Conservation (phyloP, 2,113 vertebrate species). For the Centropus bengalensis region DNA sequence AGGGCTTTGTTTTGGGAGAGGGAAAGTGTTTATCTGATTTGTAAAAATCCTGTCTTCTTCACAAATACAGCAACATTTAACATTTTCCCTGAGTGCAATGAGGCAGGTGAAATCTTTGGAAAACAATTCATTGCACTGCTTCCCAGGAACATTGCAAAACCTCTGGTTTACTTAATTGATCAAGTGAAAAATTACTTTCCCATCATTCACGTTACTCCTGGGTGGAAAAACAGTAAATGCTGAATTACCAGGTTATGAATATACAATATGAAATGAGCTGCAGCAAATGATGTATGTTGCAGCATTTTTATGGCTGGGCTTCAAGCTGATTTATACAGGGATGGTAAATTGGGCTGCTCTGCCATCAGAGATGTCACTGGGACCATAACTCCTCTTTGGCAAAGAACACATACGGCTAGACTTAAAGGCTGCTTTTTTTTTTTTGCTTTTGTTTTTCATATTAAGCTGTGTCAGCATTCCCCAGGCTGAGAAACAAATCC, state of each 20-base stretch:
- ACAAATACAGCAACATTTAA: not conserved
- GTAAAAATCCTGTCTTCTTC: not conserved
- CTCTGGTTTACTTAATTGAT: conserved; percentile 17
- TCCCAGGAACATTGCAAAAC: not conserved
- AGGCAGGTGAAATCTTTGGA: not conserved
- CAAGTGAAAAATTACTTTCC: conserved; percentile 4
- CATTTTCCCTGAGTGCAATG: not conserved
- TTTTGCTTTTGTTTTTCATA: not conserved
- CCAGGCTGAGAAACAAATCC: not conserved
- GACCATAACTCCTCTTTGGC: not conserved
- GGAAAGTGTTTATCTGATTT: not conserved
- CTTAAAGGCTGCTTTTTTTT: not conserved
- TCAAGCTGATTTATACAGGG: conserved; percentile 34
- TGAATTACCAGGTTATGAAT: conserved; percentile 57
- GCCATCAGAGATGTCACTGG: conserved; percentile 6
- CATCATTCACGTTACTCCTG: not conserved
- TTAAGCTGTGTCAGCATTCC: not conserved
- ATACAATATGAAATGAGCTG: conserved; percentile 35
- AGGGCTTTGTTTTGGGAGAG: not conserved
- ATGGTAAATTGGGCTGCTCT: conserved; percentile 44
- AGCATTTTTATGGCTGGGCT: conserved; percentile 43
- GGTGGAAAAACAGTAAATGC: conserved; percentile 33
- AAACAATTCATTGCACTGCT: not conserved
- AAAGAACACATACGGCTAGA: not conserved
- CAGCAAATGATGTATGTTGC: conserved; percentile 36